Percentiles rank a stretch among this genome's conserved stretches.
Conservation (phyloP, 2,888 invertebrate genomes). For the Trachelus iudaicus region DNA sequence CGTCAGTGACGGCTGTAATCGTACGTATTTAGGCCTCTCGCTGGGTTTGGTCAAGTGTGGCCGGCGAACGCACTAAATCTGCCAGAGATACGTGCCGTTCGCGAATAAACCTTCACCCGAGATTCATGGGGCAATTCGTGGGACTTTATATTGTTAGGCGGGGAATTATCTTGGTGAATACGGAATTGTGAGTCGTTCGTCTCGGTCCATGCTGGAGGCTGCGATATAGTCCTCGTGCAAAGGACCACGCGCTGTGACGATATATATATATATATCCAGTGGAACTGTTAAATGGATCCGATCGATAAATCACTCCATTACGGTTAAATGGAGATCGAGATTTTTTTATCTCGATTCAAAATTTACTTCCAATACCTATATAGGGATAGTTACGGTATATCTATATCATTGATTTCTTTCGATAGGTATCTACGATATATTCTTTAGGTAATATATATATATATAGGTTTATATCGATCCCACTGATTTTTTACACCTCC, state of each 20-base stretch:
- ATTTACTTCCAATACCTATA: too few relatives aligned
- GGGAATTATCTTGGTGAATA: slow-evolving; percentile 50
- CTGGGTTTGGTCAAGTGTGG: slow-evolving; percentile 47
- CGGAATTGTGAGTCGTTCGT: slow-evolving; percentile 43
- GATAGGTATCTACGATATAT: too few relatives aligned
- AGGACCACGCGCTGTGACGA: too few relatives aligned
- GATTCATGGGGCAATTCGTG: slow-evolving; percentile 54
- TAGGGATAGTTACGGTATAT: too few relatives aligned
- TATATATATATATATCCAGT: background rate
- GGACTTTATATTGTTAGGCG: slow-evolving; percentile 51
- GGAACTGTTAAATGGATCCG: slow-evolving; percentile 18
- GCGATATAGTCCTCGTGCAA: too few relatives aligned
- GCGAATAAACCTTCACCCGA: slow-evolving; percentile 45
- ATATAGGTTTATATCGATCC: too few relatives aligned
- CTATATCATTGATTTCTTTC: too few relatives aligned
- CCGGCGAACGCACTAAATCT: slow-evolving; percentile 53
- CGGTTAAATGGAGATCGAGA: slow-evolving; percentile 15
- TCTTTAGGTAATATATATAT: too few relatives aligned
- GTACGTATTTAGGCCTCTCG: background rate
- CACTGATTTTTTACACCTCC: too few relatives aligned
- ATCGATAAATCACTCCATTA: slow-evolving; percentile 28
- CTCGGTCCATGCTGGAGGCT: slow-evolving; percentile 23
- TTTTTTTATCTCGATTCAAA: too few relatives aligned
- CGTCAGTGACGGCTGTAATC: background rate
- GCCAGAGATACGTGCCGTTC: slow-evolving; percentile 49